phyloP scores from a whole-genome alignment of 2,797 vertebrate genomes.

The Sternarchorhynchus goeldii region DNA sequence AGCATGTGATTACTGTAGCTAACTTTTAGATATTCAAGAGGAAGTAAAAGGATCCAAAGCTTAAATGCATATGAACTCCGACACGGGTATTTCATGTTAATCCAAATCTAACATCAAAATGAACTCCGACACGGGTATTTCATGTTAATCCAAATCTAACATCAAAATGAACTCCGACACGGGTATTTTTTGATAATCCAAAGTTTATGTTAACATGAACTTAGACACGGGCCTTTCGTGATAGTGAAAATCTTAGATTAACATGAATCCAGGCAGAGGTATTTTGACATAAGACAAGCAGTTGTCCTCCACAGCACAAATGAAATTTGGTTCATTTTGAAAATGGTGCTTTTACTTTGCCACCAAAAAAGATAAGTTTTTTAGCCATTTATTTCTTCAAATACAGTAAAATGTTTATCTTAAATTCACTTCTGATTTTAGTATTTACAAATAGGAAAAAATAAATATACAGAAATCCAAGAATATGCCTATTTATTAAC shows the following conservation, averaged over 20 bases:
- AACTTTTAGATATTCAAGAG: background rate
- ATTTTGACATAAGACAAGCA: slow-evolving; percentile 1
- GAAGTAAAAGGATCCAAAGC: slow-evolving; percentile 1
- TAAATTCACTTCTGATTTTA: background rate
- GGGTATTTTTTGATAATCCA: slow-evolving; percentile 26
- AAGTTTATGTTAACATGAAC: slow-evolving; percentile 26
- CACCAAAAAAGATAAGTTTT: slow-evolving; percentile 3
- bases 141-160: background rate
- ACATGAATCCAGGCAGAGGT: background rate
- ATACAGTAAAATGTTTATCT: background rate
- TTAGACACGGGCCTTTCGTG: background rate
- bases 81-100: background rate
- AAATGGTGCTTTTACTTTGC: slow-evolving; percentile 9
- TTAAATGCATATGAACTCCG: background rate
- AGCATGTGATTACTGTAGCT: background rate
- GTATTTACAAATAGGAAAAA: slow-evolving; percentile 23
- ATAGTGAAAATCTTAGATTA: slow-evolving; percentile 53
- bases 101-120: background rate
- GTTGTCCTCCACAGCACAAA: background rate
- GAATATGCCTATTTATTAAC: slow-evolving; percentile 12
- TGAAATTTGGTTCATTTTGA: background rate
- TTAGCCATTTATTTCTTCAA: background rate
- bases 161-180: no score
- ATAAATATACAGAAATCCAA: slow-evolving; percentile 30
- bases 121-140: no score